Percentiles rank a stretch among this genome's conserved stretches.
phyloP scores from a whole-genome alignment of 2,113 vertebrate species.

The Tenebrosternarchus preto region DNA sequence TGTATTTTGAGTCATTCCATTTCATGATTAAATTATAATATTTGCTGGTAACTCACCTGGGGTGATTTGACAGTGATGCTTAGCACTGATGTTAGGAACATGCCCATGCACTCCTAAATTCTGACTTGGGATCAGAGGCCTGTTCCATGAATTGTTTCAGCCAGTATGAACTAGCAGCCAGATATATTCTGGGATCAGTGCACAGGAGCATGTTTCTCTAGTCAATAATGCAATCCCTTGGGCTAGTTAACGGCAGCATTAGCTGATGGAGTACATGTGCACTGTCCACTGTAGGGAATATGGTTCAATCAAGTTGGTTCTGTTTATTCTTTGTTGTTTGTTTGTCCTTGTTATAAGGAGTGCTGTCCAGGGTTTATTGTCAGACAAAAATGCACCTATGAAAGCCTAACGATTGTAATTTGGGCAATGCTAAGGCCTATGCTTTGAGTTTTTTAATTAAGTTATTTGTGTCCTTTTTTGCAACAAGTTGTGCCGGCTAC shows the following conservation, averaged over 20 bases:
- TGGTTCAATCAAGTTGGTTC: constrained; percentile 1
- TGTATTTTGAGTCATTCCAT: constrained; percentile 52
- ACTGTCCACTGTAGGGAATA: constrained; percentile 47
- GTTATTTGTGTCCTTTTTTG: constrained; percentile 64
- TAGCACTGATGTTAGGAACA: not conserved
- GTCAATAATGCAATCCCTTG: constrained; percentile 60
- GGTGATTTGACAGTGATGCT: constrained; percentile 1
- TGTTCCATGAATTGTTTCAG: not conserved
- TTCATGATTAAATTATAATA: not conserved
- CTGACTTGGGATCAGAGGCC: not conserved
- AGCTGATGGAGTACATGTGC: constrained; percentile 61
- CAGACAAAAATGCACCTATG: constrained; percentile 76
- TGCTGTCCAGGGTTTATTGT: constrained; percentile 63
- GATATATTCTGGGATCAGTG: not conserved
- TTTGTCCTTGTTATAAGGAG: constrained; percentile 66
- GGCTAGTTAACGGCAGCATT: constrained; percentile 54
- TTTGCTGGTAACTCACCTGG: not conserved
- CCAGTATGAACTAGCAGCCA: not conserved
- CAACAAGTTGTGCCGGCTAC: too few relatives aligned
- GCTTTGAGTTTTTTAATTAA: constrained; percentile 59
- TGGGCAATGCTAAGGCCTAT: constrained; percentile 78
- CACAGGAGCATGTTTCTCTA: constrained; percentile 21
- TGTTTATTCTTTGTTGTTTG: constrained; percentile 60
- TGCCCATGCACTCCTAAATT: not conserved
- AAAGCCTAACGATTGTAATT: constrained; percentile 95